Evolutionary conservation across 2,113 vertebrate genomes (phyloP), one percentile per base, ranked within the genome.

Genomic region (Vulpes lagopus): DNA sequence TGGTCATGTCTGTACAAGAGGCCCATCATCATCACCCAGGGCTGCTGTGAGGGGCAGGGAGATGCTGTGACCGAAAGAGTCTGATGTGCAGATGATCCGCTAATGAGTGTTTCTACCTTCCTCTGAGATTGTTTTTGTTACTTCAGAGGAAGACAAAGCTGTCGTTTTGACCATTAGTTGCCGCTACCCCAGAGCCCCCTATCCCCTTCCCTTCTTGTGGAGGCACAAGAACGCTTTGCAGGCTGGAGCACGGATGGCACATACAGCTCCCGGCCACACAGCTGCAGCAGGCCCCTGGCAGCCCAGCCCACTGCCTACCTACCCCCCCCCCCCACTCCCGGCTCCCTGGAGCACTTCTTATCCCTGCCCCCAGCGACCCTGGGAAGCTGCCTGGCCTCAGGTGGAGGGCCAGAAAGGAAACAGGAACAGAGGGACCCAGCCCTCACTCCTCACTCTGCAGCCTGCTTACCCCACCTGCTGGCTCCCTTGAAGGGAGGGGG

Each of bases 401-500:
- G 60, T 3, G 2, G 79, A 43, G 60, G 73, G 55, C 53, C 43
- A 43, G 43, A 43, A 43, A 43, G 43, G 82, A 80, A 12, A 71
- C 89, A 53, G 89, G 62, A 69, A 38, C 32, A 14, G 35, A 60
- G 11, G 62, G n/a, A 19, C 62, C 32, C 11, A 25, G 35, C 69
- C 32, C 53, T n/a, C 12, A 0, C n/a, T 23, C 30, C 35, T 20
- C 81, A 55, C 43, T 55, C 38, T 51, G 62, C 71, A 27, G 65
- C 65, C 65, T 10, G 6, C 32, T 53, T 14, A 0, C 55, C n/a
- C 5, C 14, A 16, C 2, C 65, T 19, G 0, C 3, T 69, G 12
- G 1, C 1, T 30, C 16, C 49, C 35, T 53, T 0, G 0, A 1
- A n/a, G 79, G 30, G 11, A 53, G 51, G 3, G 30, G 38, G 22